Evolutionary conservation across 2,888 invertebrate species (phyloP), one percentile per base, ranked within the genome.

Genomic region (Tipula unca): DNA sequence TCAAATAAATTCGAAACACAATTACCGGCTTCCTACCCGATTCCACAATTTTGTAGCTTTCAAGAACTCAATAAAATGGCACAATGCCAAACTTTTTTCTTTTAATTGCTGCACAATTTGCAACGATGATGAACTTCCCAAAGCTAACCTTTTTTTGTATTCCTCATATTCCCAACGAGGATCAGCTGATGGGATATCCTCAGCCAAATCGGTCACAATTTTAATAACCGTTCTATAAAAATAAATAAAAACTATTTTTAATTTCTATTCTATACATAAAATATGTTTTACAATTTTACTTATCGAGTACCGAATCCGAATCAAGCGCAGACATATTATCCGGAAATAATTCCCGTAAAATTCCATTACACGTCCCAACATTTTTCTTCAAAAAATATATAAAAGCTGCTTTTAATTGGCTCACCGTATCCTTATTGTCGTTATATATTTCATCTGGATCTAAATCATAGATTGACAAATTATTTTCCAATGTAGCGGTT

Each of bases 101-200:
- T 95, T 94, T 86, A 99, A 91, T 90, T 98, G 98, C 87, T 95
- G 95, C 0, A 94, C 91, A 86, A 97, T 94, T 90, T 97, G 96
- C 92, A 98, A 93, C 1, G 98, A 96, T 20, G 94, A 93, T 0
- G 95, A 95, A 89, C 95, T 94, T 86, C 95, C 95, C 36, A 95
- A 91, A 0, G 93, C 92, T 88, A 90, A 88, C 87, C 90, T 90
- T 1, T 90, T 89, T 5, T 88, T 89, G 1, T 89, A 90, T 82
- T 89, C 88, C 0, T 88, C 88, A 86, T 91, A 89, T 87, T 91
- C 91, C 93, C 93, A 93, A 88, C 89, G 89, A 0, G 98, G 98
- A 92, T 98, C 98, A 14, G 96, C 95, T 0, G 95, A 95, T 0
- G 98, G 98, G 87, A 95, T 94, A 90, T 98, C 98, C 89, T 98